Percentiles rank a stretch among this genome's conserved stretches.
These are phyloP conservation scores for Psittacula cyanocephala DNA, from an alignment of 2,113 vertebrate species.

Conservation along the genomic window DNA sequence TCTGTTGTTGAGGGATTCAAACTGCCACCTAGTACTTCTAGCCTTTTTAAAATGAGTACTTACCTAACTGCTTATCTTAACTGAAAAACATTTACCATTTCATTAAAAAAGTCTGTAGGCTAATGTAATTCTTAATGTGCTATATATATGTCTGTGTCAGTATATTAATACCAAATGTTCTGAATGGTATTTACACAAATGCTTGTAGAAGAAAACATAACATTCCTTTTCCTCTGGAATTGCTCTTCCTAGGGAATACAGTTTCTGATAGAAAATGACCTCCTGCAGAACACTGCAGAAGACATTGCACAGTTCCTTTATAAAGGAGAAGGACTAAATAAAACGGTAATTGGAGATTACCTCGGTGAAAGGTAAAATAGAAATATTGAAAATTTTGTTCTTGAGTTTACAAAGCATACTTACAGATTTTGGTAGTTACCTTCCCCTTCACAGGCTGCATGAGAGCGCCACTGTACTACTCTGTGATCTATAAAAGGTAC, in stretches of 20 bases:
- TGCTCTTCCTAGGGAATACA: slow-evolving; percentile 86
- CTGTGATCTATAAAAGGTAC: background rate
- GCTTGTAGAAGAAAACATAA: background rate
- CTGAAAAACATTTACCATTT: background rate
- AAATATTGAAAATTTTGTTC: background rate
- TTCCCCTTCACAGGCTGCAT: background rate
- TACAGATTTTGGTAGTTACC: background rate
- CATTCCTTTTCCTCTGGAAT: background rate
- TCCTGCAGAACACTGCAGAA: slow-evolving; percentile 93
- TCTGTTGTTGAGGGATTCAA: background rate
- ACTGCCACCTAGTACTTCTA: background rate
- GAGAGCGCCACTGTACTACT: background rate
- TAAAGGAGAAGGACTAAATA: slow-evolving; percentile 98
- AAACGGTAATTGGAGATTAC: slow-evolving; percentile 97
- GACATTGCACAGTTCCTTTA: slow-evolving; percentile 97
- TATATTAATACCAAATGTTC: background rate
- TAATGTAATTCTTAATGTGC: background rate
- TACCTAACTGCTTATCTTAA: background rate
- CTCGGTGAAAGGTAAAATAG: slow-evolving; percentile 90
- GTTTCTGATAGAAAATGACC: slow-evolving; percentile 96
- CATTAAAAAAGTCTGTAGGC: background rate
- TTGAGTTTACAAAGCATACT: background rate
- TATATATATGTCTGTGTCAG: background rate
- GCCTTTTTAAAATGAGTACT: background rate
- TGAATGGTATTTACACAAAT: background rate